These are phyloP conservation scores for Megathymus violae DNA, from an alignment of 1,140 invertebrate species.

Conservation along the genomic window DNA sequence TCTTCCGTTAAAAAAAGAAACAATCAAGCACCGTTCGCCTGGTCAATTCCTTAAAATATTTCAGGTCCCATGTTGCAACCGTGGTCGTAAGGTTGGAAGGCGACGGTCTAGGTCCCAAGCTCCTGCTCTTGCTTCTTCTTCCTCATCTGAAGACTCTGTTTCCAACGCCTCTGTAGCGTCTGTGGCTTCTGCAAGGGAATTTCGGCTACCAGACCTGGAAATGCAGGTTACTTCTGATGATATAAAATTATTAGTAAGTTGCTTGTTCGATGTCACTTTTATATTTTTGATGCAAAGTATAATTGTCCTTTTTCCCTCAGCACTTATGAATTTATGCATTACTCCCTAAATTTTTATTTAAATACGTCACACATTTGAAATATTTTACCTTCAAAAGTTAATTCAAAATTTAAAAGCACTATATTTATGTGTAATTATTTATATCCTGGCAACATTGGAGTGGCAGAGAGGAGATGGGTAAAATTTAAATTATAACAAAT, in stretches of 20 bases:
- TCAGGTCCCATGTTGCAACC: constrained; percentile 67
- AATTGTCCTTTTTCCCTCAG: too few species aligned
- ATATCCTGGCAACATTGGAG: constrained; percentile 20
- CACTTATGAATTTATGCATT: background rate
- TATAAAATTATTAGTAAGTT: background rate
- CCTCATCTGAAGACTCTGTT: constrained; percentile 73
- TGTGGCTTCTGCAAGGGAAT: constrained; percentile 68
- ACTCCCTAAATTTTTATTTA: background rate
- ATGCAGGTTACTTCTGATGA: constrained; percentile 73
- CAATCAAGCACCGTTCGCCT: too few species aligned
- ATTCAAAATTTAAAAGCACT: constrained; percentile 4
- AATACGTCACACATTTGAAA: background rate
- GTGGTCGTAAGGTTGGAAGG: constrained; percentile 64
- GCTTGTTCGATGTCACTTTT: constrained; percentile 8
- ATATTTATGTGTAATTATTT: constrained; percentile 8
- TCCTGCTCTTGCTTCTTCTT: constrained; percentile 66
- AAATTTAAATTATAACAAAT: background rate
- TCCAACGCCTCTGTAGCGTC: constrained; percentile 71
- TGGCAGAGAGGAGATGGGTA: background rate
- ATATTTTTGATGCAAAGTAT: too few species aligned
- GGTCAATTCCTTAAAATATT: constrained; percentile 21
- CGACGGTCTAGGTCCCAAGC: constrained; percentile 71
- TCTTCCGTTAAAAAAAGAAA: too few species aligned
- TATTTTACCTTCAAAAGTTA: background rate
- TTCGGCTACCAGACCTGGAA: constrained; percentile 68